These are phyloP conservation scores for Heteronetta atricapilla DNA, from an alignment of 2,113 vertebrate genomes.

Conservation along the genomic window DNA sequence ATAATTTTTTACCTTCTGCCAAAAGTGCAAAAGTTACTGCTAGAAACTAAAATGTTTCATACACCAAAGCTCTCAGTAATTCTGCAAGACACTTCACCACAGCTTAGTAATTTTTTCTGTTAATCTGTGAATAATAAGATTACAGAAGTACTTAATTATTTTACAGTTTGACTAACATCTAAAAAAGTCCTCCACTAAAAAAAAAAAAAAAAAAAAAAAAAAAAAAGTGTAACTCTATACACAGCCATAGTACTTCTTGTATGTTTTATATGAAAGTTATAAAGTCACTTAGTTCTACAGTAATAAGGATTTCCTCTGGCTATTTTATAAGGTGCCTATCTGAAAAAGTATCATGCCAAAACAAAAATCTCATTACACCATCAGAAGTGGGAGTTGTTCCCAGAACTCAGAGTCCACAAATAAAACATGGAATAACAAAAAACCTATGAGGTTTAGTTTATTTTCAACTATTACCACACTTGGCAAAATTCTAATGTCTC, in stretches of 20 bases:
- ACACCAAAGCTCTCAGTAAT: background rate
- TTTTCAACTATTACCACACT: background rate
- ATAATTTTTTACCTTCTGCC: background rate
- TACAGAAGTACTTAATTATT: background rate
- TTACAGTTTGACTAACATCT: background rate
- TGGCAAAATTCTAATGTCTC: background rate
- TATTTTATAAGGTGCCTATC: background rate
- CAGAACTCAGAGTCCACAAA: background rate
- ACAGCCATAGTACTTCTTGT: background rate
- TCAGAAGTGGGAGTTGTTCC: background rate
- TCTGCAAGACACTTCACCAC: background rate
- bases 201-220: background rate
- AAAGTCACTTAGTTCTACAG: background rate
- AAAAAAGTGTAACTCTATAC: background rate
- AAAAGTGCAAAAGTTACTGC: background rate
- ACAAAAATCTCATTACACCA: fast-evolving
- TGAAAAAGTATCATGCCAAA: background rate
- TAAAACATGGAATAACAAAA: background rate
- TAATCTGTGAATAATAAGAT: background rate
- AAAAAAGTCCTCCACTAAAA: background rate
- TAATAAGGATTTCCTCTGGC: background rate
- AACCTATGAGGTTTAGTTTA: background rate
- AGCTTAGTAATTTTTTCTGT: background rate
- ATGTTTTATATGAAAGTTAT: background rate
- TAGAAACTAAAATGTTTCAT: background rate